Evolutionary conservation across 1,140 invertebrate species (phyloP).

Genomic region (Drosophila persimilis): DNA sequence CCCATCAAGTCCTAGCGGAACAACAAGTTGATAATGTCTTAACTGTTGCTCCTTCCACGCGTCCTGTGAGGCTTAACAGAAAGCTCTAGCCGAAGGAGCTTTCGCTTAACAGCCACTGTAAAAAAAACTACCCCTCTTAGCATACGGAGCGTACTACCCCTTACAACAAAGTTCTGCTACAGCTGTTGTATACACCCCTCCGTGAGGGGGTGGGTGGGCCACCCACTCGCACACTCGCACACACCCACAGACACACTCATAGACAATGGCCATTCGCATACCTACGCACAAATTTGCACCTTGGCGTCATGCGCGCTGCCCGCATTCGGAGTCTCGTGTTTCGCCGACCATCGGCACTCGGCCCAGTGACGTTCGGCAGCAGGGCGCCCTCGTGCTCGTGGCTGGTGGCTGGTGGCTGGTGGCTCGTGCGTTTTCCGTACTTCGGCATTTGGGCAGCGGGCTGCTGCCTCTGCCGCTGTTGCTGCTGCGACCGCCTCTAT

Average conservation of each 20-base stretch:
- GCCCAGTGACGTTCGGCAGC: slow-evolving; percentile 17
- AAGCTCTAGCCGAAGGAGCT: slow-evolving; percentile 33
- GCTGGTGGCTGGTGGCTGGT: slow-evolving; percentile 49
- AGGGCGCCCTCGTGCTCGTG: slow-evolving; percentile 19
- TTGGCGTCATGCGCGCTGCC: slow-evolving; percentile 74
- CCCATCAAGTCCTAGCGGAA: neutral
- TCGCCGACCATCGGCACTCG: slow-evolving; percentile 16
- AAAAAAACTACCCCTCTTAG: slow-evolving; percentile 15
- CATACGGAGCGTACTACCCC: slow-evolving; percentile 30
- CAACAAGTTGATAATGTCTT: slow-evolving; percentile 31
- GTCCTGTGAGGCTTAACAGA: slow-evolving; percentile 7
- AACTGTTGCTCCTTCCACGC: slow-evolving; percentile 26
- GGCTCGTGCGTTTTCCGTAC: slow-evolving; percentile 40
- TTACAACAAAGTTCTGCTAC: slow-evolving; percentile 53
- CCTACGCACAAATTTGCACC: slow-evolving; percentile 65
- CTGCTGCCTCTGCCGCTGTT: slow-evolving; percentile 16
- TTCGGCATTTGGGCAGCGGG: slow-evolving; percentile 54
- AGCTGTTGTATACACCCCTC: slow-evolving; percentile 20
- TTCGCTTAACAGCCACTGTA: slow-evolving; percentile 22
- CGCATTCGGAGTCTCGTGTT: slow-evolving; percentile 55
- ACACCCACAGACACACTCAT: slow-evolving; percentile 23
- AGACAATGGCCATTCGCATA: slow-evolving; percentile 33
- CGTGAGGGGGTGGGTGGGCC: slow-evolving; percentile 1
- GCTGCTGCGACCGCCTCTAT: slow-evolving; percentile 4
- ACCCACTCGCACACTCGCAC: slow-evolving; percentile 15